These are phyloP conservation scores for Ectropis crepuscularia DNA, from an alignment of 2,888 invertebrate species.

Conservation along the genomic window DNA sequence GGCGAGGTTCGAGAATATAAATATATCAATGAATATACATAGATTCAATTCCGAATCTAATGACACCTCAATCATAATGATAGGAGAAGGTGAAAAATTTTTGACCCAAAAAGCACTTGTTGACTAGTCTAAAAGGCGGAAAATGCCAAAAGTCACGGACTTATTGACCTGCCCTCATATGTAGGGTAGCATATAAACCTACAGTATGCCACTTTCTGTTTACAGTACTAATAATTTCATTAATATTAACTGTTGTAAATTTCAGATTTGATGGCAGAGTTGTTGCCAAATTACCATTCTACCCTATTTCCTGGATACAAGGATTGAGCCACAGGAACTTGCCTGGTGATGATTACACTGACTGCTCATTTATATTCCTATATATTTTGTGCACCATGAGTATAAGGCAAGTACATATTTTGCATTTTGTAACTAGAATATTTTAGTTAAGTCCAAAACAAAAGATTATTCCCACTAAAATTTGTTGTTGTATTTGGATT, in stretches of 20 bases:
- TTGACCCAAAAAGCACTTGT: too few species aligned
- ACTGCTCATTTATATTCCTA: conserved; percentile 99
- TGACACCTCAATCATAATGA: too few species aligned
- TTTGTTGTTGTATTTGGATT: too few species aligned
- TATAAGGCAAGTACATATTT: conserved; percentile 89
- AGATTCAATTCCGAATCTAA: too few species aligned
- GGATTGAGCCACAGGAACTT: conserved; percentile 98
- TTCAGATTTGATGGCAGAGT: conserved; percentile 98
- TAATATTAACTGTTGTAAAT: conserved; percentile 18
- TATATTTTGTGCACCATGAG: conserved; percentile 99
- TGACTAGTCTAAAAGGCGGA: too few species aligned
- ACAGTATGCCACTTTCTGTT: background rate
- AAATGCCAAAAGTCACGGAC: too few species aligned
- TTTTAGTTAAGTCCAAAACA: conserved; percentile 37
- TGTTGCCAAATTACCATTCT: conserved; percentile 98
- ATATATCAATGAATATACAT: too few species aligned
- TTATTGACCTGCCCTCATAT: too few species aligned
- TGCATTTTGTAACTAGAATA: conserved; percentile 93
- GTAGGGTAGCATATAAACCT: too few species aligned
- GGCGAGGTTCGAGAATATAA: too few species aligned
- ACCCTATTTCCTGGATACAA: conserved; percentile 98
- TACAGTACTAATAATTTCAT: background rate
- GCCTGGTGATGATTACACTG: conserved; percentile 97
- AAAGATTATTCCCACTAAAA: too few species aligned
- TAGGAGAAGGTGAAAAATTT: too few species aligned